Percentiles rank a stretch among this genome's conserved stretches.
Evolutionary conservation across 2,113 vertebrate genomes (phyloP).

Genomic region (Neolamprologus variostigma): DNA sequence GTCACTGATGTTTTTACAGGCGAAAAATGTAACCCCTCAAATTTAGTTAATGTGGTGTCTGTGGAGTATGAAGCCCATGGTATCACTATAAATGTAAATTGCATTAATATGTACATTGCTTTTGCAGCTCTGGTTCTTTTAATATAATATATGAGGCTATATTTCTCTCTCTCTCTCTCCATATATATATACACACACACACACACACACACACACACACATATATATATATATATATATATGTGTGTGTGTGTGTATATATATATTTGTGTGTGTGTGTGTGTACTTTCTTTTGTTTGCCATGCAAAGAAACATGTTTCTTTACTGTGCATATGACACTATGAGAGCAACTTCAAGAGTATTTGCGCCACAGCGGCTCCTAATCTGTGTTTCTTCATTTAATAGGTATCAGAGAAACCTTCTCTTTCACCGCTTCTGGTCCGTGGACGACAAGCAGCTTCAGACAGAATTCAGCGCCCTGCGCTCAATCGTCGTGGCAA

Average conservation of each 20-base stretch:
- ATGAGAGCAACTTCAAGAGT: background rate
- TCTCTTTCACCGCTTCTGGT: constrained; percentile 97
- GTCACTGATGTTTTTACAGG: background rate
- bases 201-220: rapidly evolving
- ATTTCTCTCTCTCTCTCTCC: background rate
- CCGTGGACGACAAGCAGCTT: constrained; percentile 91
- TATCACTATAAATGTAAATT: background rate
- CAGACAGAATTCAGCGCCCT: constrained; percentile 91
- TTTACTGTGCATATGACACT: background rate
- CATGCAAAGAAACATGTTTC: background rate
- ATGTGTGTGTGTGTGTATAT: no score
- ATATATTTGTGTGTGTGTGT: rapidly evolving
- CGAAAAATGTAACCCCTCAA: no score
- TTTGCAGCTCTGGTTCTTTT: background rate
- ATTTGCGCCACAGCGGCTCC: background rate
- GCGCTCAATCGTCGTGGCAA: constrained; percentile 90
- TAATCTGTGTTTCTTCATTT: background rate
- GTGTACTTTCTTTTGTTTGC: background rate
- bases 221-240: rapidly evolving
- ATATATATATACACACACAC: no score
- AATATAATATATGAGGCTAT: background rate
- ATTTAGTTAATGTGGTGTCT: background rate
- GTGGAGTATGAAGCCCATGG: background rate
- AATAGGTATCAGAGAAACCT: constrained; percentile 88
- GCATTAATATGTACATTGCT: background rate